Percentiles rank a stretch among this genome's conserved stretches.
Conservation (phyloP, 2,797 vertebrate genomes). For the Megalops cyprinoides region DNA sequence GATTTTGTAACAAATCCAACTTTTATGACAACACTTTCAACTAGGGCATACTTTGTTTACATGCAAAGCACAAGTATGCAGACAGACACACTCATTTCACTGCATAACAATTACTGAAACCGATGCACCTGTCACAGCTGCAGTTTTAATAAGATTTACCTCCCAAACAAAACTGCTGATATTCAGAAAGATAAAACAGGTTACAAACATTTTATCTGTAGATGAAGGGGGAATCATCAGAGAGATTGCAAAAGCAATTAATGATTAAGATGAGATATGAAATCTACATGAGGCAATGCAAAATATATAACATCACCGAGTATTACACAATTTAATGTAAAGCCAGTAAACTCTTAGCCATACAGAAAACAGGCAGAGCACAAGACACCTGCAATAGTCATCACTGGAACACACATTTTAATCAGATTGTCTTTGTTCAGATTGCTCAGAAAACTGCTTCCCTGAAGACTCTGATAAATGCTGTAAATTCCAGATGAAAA, state of each 20-base stretch:
- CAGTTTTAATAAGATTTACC: slow-evolving; percentile 19
- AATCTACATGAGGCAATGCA: neutral
- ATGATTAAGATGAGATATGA: neutral
- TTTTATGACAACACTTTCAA: slow-evolving; percentile 20
- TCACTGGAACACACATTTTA: neutral
- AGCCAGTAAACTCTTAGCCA: neutral
- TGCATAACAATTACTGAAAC: slow-evolving; percentile 13
- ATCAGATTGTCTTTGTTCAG: slow-evolving; percentile 15
- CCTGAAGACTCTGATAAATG: slow-evolving; percentile 14
- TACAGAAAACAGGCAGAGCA: too few species aligned
- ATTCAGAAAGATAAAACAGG: neutral
- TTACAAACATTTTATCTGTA: neutral
- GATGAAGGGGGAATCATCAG: neutral
- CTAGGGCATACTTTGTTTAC: slow-evolving; percentile 19
- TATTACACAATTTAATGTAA: neutral
- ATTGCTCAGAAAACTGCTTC: neutral
- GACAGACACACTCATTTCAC: slow-evolving; percentile 14
- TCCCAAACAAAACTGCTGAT: slow-evolving; percentile 13
- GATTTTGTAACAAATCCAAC: neutral
- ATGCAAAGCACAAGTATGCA: slow-evolving; percentile 24
- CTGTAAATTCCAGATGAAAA: slow-evolving; percentile 32
- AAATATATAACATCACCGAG: neutral
- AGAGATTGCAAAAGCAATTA: neutral
- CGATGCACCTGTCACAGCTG: slow-evolving; percentile 19
- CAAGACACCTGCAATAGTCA: neutral